Conservation (phyloP, 2,888 invertebrate species). For the Meiosimyza platycephala region DNA sequence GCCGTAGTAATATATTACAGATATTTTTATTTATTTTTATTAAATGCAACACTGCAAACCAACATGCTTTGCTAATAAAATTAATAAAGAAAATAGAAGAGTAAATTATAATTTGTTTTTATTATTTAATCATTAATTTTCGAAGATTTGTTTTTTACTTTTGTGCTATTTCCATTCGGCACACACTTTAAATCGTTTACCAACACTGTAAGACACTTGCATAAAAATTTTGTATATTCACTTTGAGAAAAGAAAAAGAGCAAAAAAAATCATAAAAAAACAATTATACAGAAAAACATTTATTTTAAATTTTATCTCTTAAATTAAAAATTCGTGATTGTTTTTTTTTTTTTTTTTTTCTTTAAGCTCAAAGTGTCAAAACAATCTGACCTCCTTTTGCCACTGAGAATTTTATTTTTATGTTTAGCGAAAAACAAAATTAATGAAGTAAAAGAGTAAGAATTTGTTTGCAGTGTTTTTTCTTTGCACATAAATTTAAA, state of each 20-base stretch:
- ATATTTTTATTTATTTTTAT: conserved; percentile 18
- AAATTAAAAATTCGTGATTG: not conserved
- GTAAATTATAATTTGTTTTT: conserved; percentile 8
- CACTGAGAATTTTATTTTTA: no score
- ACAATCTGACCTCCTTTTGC: not conserved
- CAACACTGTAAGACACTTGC: conserved; percentile 2
- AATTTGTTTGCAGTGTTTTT: conserved; percentile 52
- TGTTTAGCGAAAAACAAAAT: conserved; percentile 20
- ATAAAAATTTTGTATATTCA: not conserved
- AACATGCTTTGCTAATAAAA: conserved; percentile 46
- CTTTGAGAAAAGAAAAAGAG: not conserved
- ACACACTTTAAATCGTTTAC: conserved; percentile 10
- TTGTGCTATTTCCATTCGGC: not conserved
- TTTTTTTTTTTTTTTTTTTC: not conserved
- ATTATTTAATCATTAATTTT: not conserved
- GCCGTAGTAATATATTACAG: no score
- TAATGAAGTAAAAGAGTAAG: not conserved
- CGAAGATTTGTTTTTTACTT: conserved; percentile 1
- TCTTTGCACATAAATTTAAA: conserved; percentile 42
- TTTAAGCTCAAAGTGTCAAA: not conserved
- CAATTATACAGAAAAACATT: not conserved
- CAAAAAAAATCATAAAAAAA: not conserved
- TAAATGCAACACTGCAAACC: conserved; percentile 49
- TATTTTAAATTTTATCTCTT: not conserved
- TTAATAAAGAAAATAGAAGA: conserved; percentile 25